Percentiles rank a stretch among this genome's conserved stretches.
Conservation (phyloP, 2,888 invertebrate genomes). For the Hyles lineata region DNA sequence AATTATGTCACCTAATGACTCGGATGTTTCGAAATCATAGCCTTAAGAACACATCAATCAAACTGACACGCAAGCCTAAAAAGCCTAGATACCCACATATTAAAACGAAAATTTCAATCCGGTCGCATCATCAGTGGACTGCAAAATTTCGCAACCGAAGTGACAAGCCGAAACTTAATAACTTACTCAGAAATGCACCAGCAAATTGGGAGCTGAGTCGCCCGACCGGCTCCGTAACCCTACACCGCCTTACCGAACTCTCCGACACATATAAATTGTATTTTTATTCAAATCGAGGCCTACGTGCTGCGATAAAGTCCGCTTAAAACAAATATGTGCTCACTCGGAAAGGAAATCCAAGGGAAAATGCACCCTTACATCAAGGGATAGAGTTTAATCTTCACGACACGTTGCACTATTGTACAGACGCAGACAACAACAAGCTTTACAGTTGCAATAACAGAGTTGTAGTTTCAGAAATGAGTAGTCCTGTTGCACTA, state of each 20-base stretch:
- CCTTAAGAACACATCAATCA: conserved; percentile 32
- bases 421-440: conserved; percentile 62
- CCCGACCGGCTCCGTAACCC: conserved; percentile 80
- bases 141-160: conserved; percentile 81
- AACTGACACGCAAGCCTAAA: conserved; percentile 37
- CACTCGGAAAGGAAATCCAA: conserved; percentile 48
- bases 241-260: conserved; percentile 77
- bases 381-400: conserved; percentile 55
- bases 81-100: conserved; percentile 49
- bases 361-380: conserved; percentile 57
- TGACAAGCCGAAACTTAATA: conserved; percentile 85
- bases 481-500: conserved; percentile 62
- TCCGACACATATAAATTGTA: conserved; percentile 84
- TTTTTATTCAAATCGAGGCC: conserved; percentile 83
- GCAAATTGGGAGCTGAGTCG: conserved; percentile 81
- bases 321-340: conserved; percentile 81
- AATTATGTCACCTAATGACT: not conserved
- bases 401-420: conserved; percentile 34
- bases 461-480: conserved; percentile 74
- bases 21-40: conserved; percentile 26
- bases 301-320: conserved; percentile 80
- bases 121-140: conserved; percentile 59
- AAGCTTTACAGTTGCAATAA: conserved; percentile 71
- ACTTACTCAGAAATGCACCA: conserved; percentile 83
- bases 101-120: conserved; percentile 48